phyloP scores from a whole-genome alignment of 2,113 vertebrate genomes.

The Trematocara stigmaticum region DNA sequence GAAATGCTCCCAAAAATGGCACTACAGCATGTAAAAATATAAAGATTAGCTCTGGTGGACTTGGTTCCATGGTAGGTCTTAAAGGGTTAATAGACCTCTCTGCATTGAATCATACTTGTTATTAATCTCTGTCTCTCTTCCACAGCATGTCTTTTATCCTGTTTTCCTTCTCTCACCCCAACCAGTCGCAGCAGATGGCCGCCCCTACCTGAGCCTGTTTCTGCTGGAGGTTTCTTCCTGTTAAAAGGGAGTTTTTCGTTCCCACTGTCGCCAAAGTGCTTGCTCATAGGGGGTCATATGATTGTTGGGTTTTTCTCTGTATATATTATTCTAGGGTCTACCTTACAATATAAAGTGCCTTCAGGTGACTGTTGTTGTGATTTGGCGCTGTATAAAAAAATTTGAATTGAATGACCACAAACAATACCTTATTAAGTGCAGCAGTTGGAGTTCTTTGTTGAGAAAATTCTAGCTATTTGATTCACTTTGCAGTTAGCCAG shows the following conservation, averaged over 20 bases:
- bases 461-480: background rate
- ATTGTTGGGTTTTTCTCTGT: background rate
- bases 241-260: background rate
- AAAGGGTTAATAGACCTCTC: background rate
- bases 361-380: background rate
- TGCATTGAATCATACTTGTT: background rate
- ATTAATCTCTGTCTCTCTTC: background rate
- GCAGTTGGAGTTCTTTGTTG: background rate
- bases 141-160: background rate
- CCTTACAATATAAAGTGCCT: background rate
- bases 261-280: background rate
- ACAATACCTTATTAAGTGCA: background rate
- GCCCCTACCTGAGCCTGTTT: background rate
- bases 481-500: background rate
- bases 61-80: too few relatives aligned
- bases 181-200: background rate
- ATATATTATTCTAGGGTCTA: background rate
- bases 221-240: too few relatives aligned
- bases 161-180: background rate
- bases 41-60: too few relatives aligned
- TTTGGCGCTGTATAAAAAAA: background rate
- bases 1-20: too few relatives aligned
- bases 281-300: background rate
- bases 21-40: too few relatives aligned
- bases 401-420: background rate